These are phyloP conservation scores for Lerema accius DNA, from an alignment of 1,140 invertebrate species.

Conservation along the genomic window DNA sequence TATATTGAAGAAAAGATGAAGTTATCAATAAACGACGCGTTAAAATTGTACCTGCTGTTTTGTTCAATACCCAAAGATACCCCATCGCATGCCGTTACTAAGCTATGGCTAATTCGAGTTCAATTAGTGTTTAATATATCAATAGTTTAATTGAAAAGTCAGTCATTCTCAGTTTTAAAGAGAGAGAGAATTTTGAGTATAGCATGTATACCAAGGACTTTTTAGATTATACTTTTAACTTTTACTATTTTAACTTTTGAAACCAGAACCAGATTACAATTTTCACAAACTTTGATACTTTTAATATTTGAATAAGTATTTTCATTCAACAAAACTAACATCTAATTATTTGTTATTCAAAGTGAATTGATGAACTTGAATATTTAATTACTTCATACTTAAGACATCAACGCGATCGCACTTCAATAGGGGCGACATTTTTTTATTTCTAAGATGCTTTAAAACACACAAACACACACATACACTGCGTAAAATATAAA, in stretches of 20 bases:
- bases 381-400: slow-evolving; percentile 38
- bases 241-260: too few species aligned
- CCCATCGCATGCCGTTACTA: neutral
- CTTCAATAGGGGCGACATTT: slow-evolving; percentile 12
- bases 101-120: neutral
- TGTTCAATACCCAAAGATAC: slow-evolving; percentile 54
- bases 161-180: too few species aligned
- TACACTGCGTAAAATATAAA: too few species aligned
- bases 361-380: neutral
- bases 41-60: slow-evolving; percentile 78
- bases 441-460: neutral
- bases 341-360: neutral
- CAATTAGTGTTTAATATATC: too few species aligned
- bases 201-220: too few species aligned
- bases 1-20: slow-evolving; percentile 80
- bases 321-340: neutral
- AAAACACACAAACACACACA: slow-evolving; percentile 12
- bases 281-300: neutral
- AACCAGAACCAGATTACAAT: too few species aligned
- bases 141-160: too few species aligned
- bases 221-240: too few species aligned
- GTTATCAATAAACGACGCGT: slow-evolving; percentile 81
- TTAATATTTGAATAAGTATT: neutral
- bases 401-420: slow-evolving; percentile 56
- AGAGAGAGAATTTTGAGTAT: too few species aligned